phyloP scores from a whole-genome alignment of 2,113 vertebrate species.

The Xenopus borealis region DNA sequence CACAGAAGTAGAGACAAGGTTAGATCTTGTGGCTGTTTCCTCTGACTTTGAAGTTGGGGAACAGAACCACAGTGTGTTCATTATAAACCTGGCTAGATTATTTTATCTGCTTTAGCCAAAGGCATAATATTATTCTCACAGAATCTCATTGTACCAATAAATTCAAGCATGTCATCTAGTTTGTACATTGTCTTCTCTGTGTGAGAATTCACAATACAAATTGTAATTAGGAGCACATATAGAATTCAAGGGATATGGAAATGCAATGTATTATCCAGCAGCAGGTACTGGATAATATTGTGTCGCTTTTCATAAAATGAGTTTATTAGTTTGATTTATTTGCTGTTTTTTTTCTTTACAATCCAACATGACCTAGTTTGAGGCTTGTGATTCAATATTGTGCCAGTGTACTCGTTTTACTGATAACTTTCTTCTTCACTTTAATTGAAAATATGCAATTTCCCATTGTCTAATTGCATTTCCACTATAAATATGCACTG shows the following conservation, averaged over 20 bases:
- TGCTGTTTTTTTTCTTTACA: not conserved
- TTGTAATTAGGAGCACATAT: not conserved
- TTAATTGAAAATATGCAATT: not conserved
- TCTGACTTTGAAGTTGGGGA: conserved; percentile 30
- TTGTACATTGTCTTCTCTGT: conserved; percentile 17
- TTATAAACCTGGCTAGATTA: not conserved
- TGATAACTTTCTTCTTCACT: conserved; percentile 7
- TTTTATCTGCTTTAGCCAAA: conserved; percentile 29
- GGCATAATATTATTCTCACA: conserved; percentile 1
- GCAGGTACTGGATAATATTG: conserved; percentile 8
- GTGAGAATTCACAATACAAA: conserved; percentile 8
- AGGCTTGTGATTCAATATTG: conserved; percentile 9
- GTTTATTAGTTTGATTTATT: not conserved
- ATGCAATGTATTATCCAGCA: conserved; percentile 15
- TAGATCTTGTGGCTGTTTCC: not conserved
- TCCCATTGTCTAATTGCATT: conserved; percentile 7
- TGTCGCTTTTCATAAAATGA: not conserved
- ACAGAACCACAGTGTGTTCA: conserved; percentile 6
- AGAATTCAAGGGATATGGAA: conserved; percentile 7
- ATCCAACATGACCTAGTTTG: conserved; percentile 24
- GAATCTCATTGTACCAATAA: conserved; percentile 32
- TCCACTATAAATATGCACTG: conserved; percentile 16
- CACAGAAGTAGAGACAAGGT: not conserved
- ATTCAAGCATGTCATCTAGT: conserved; percentile 35
- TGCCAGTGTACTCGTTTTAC: not conserved